Conservation (phyloP, 2,888 invertebrate genomes). For the Acrobasis consociella region DNA sequence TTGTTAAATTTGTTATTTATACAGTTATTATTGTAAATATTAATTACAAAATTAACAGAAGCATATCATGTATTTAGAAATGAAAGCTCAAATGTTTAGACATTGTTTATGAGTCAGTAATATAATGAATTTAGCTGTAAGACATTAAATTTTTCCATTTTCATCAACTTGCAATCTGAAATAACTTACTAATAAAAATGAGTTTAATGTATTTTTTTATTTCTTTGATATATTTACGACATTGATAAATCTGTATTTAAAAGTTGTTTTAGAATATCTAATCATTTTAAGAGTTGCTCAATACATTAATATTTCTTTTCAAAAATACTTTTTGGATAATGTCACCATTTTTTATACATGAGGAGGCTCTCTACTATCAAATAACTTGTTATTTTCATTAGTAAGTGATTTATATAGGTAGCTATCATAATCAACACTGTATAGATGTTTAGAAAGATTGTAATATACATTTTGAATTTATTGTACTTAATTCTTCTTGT, state of each 20-base stretch:
- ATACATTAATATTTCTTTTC: no score
- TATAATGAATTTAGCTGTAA: conserved; percentile 27
- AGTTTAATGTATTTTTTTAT: background rate
- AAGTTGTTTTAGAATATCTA: background rate
- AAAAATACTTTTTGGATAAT: no score
- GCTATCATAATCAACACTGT: conserved; percentile 25
- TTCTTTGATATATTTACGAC: no score
- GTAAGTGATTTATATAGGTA: conserved; percentile 16
- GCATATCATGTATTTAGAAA: conserved; percentile 68
- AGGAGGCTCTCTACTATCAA: background rate
- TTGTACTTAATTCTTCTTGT: conserved; percentile 30
- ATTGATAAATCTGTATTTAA: no score
- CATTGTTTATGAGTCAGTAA: conserved; percentile 40
- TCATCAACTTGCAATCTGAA: background rate
- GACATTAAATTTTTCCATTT: conserved; percentile 3
- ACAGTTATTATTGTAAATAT: conserved; percentile 57
- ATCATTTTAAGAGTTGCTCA: no score
- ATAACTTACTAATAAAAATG: conserved; percentile 5
- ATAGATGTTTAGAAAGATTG: conserved; percentile 31
- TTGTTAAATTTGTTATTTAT: conserved; percentile 68
- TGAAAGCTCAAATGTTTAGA: conserved; percentile 61
- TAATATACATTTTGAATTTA: conserved; percentile 33
- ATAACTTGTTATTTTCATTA: conserved; percentile 20
- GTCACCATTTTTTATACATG: background rate
- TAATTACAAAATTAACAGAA: conserved; percentile 44